phyloP scores from a whole-genome alignment of 2,888 invertebrate genomes.

The Podotricha telesiphe region DNA sequence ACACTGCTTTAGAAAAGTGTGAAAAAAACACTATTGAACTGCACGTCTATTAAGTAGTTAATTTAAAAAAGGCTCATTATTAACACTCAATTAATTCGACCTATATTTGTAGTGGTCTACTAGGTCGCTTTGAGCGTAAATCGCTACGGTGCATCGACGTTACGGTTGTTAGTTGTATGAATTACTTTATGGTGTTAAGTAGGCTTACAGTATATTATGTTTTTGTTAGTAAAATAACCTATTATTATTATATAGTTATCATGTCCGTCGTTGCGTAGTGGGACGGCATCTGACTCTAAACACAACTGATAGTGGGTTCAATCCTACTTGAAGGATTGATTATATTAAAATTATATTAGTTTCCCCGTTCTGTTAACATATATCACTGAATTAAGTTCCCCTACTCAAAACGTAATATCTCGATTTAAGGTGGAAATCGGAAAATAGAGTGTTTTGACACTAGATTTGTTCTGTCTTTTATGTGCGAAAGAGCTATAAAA shows the following conservation, averaged over 20 bases:
- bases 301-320: background rate
- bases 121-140: conserved; percentile 37
- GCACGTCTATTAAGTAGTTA: background rate
- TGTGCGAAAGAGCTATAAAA: too few species aligned
- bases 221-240: conserved; percentile 12
- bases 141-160: conserved; percentile 31
- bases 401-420: too few species aligned
- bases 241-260: conserved; percentile 1
- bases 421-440: too few species aligned
- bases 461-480: too few species aligned
- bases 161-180: conserved; percentile 38
- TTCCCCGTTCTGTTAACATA: too few species aligned
- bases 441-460: too few species aligned
- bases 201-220: conserved; percentile 15
- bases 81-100: conserved; percentile 39
- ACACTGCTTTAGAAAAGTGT: too few species aligned
- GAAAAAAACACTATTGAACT: too few species aligned
- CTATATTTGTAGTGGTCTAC: conserved; percentile 32
- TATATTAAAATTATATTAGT: too few species aligned
- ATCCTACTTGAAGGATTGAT: too few species aligned
- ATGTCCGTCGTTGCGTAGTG: background rate
- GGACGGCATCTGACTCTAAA: background rate
- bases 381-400: too few species aligned
- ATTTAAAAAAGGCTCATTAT: conserved; percentile 29
- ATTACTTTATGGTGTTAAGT: conserved; percentile 33